Evolutionary conservation across 2,888 invertebrate species (phyloP).

Genomic region (Linnaemya vulpina): DNA sequence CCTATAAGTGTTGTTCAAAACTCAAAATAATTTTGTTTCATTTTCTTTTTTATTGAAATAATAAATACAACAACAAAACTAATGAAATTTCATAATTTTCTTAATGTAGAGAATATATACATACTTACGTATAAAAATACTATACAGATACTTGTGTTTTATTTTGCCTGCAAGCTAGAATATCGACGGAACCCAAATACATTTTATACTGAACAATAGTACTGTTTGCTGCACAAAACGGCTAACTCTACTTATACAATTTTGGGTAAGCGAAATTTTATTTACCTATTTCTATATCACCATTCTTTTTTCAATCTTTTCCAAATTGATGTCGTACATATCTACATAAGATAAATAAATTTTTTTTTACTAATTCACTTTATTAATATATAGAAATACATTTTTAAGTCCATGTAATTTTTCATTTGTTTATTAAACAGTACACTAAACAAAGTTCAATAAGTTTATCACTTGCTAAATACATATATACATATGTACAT

Average conservation of each 20-base stretch:
- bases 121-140: conserved; percentile 37
- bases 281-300: no score
- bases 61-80: conserved; percentile 67
- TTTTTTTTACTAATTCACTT: no score
- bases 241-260: not conserved
- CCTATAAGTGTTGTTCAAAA: conserved; percentile 53
- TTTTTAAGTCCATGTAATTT: conserved; percentile 24
- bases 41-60: conserved; percentile 58
- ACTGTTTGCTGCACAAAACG: not conserved
- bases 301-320: no score
- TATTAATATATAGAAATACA: not conserved
- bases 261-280: no score
- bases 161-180: not conserved
- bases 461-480: conserved; percentile 42
- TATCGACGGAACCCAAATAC: not conserved
- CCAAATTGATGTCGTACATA: no score
- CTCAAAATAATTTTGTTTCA: conserved; percentile 28
- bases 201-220: not conserved
- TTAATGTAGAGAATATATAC: conserved; percentile 70
- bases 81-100: conserved; percentile 70
- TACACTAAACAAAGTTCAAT: conserved; percentile 44
- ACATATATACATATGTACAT: conserved; percentile 1
- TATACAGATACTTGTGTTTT: conserved; percentile 31
- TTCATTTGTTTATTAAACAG: conserved; percentile 22
- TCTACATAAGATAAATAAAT: no score